Percentiles rank a stretch among this genome's conserved stretches.
Evolutionary conservation across 1,140 invertebrate species (phyloP).

Genomic region (Hormaphis cornu): DNA sequence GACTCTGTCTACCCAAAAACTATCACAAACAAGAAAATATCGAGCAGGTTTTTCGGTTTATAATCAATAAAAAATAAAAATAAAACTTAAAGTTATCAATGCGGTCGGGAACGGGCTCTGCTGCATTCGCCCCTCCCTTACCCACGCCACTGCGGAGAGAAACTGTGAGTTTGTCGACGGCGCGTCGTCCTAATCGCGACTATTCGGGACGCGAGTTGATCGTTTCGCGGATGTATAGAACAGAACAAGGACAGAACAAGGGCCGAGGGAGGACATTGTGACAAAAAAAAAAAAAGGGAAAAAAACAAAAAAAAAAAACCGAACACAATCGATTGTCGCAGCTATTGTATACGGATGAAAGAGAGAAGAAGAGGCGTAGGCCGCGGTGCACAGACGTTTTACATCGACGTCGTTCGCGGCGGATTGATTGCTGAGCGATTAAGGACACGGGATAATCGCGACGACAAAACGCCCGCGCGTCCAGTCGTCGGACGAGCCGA

Average conservation of each 20-base stretch:
- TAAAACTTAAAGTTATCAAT: too few relatives aligned
- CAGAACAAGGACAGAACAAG: too few relatives aligned
- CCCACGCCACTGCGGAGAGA: too few relatives aligned
- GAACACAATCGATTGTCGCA: not conserved
- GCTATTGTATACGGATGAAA: too few relatives aligned
- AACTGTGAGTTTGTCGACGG: not conserved
- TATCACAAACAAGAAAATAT: too few relatives aligned
- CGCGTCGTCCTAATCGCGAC: not conserved
- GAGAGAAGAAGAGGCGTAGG: not conserved
- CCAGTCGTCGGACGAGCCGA: not conserved
- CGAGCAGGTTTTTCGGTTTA: too few relatives aligned
- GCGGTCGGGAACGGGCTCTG: too few relatives aligned
- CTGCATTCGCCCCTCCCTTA: too few relatives aligned
- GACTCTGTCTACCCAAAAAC: too few relatives aligned
- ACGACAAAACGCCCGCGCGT: conserved; percentile 26
- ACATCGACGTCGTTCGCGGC: not conserved
- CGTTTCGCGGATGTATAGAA: not conserved
- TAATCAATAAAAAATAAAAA: too few relatives aligned
- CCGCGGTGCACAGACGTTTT: not conserved
- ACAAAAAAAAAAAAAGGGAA: not conserved
- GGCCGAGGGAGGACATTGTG: not conserved
- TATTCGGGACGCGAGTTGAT: not conserved
- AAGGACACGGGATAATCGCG: not conserved
- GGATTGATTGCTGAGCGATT: conserved; percentile 20
- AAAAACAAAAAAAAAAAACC: not conserved